These are phyloP conservation scores for Falco columbarius DNA, from an alignment of 2,797 vertebrate genomes.

Conservation along the genomic window DNA sequence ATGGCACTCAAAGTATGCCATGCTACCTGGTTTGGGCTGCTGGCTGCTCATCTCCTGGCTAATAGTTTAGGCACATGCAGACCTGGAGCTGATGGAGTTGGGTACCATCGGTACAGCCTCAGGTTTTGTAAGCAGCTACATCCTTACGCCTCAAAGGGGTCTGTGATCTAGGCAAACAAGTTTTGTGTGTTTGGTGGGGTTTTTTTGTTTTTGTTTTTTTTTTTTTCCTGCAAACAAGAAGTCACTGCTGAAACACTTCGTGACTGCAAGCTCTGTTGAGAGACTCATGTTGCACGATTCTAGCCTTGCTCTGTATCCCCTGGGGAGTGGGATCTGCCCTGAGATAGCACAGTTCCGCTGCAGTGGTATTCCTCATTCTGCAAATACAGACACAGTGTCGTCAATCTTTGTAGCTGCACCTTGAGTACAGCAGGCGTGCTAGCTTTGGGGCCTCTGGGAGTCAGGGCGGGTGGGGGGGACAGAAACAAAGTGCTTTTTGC, in stretches of 20 bases:
- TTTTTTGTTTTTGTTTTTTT: no score
- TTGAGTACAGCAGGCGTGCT: accelerated
- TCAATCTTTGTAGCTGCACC: neutral
- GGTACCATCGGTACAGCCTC: neutral
- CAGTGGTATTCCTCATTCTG: neutral
- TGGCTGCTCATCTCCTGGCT: accelerated
- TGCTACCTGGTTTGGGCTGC: neutral
- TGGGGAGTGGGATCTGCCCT: neutral
- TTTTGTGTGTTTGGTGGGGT: no score
- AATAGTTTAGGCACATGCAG: neutral
- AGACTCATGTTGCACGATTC: neutral
- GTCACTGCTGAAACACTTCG: neutral
- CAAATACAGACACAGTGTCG: no score
- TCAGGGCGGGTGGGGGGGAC: accelerated
- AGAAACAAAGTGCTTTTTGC: neutral
- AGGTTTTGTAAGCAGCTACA: neutral
- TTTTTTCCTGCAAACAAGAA: neutral
- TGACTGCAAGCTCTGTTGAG: neutral
- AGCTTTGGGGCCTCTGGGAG: neutral
- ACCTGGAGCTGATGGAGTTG: neutral
- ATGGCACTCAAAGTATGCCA: constrained; percentile 16
- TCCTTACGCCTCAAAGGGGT: no score
- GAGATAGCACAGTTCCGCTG: neutral
- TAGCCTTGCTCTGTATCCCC: accelerated
- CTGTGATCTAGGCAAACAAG: neutral